phyloP scores from a whole-genome alignment of 2,888 invertebrate species.

The Coremacera marginata region DNA sequence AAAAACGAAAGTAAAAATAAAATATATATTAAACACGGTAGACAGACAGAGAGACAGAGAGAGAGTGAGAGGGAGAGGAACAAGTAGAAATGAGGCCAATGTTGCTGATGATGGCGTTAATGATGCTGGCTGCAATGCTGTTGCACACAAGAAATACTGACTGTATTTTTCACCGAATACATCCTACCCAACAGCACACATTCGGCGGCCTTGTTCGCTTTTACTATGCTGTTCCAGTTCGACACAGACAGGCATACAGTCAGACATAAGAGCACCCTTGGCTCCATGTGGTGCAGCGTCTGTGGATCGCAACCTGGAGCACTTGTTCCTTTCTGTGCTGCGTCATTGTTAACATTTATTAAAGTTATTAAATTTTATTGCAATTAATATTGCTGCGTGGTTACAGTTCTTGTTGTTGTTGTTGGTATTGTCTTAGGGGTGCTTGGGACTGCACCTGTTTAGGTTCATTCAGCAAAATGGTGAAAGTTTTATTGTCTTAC shows the following conservation, averaged over 20 bases:
- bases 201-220: not conserved
- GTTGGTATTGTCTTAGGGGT: not conserved
- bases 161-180: not conserved
- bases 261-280: not conserved
- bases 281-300: not conserved
- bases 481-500: not conserved
- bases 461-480: not conserved
- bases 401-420: not conserved
- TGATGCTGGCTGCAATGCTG: not conserved
- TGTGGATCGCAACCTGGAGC: no score
- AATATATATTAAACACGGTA: not conserved
- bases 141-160: no score
- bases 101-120: constrained; percentile 12
- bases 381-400: not conserved
- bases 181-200: not conserved
- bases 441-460: not conserved
- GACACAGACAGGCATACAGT: not conserved
- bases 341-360: constrained; percentile 17
- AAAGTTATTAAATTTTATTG: constrained; percentile 23
- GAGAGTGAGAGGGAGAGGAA: not conserved
- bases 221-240: not conserved
- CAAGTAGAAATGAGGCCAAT: constrained; percentile 3
- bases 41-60: not conserved
- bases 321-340: not conserved
- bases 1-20: not conserved